Base-by-base conservation (phyloP, 2,113 vertebrate species). In the Bubalus kerabau region DNA sequence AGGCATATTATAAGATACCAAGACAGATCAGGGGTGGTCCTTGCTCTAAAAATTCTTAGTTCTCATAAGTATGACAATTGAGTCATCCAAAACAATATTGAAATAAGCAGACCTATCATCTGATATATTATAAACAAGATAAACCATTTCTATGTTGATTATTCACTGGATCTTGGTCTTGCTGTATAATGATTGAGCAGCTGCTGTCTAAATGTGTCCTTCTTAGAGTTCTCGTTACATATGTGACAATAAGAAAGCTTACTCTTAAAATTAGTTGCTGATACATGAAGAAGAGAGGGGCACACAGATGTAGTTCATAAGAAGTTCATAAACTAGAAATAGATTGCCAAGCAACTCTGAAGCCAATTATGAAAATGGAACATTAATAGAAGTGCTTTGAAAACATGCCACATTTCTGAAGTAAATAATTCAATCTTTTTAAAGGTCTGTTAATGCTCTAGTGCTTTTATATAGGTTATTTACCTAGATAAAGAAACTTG, bases 281-380 rank as follows among this genome's bases (percentile, higher is more conserved):
- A 91, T 48, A 50, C 50, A 48, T n/a, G 40, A 96, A 93, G n/a
- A 96, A 93, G n/a, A 92, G n/a, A 50, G 12, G 71, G 67, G 12
- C 28, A 50, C 16, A 28, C 10, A 15, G 74, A 74, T 84, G 48
- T 7, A 86, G 19, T 50, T 52, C 0, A 2, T 13, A 64, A 95
- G 50, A 64, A 83, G 82, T 30, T 36, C 4, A 1, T 57, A 80
- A 86, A 64, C 40, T 71, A 78, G 92, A 97, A 84, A 94, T 50
- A 92, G 67, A 93, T 16, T 59, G 57, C 80, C 28, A 67, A 57
- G 59, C 32, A 67, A 46, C 50, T 94, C 54, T 52, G 56, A 93
- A 81, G 80, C 32, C 90, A 97, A 32, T 92, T 96, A 96, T 67
- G 85, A 95, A 95, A 80, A 40, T 60, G 13, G 78, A 56, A 96